phyloP scores from a whole-genome alignment of 2,888 invertebrate genomes.

The Gerris lacustris region DNA sequence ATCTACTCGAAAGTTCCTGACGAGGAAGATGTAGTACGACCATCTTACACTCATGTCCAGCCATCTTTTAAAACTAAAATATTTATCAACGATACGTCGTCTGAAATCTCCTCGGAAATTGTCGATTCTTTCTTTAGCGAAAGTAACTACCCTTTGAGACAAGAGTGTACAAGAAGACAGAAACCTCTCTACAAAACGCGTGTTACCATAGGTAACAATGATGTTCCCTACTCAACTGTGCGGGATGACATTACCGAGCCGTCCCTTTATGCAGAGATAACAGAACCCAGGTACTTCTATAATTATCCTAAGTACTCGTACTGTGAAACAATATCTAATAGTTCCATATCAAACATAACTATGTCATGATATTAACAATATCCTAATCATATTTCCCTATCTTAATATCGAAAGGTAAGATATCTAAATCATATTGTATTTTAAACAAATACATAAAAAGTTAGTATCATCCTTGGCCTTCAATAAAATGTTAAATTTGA shows the following conservation, averaged over 20 bases:
- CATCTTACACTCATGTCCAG: constrained; percentile 4
- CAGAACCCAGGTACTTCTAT: not conserved
- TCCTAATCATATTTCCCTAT: too few species aligned
- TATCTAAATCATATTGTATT: too few species aligned
- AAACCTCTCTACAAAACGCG: constrained; percentile 27
- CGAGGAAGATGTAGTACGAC: not conserved
- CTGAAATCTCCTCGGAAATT: constrained; percentile 6
- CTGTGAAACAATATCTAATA: constrained; percentile 1
- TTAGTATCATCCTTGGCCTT: too few species aligned
- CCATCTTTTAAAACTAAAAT: constrained; percentile 13
- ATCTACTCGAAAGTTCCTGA: not conserved
- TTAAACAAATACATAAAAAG: too few species aligned
- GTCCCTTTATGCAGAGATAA: constrained; percentile 8
- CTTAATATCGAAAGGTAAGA: too few species aligned
- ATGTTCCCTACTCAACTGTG: constrained; percentile 38
- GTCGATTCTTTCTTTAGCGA: constrained; percentile 4
- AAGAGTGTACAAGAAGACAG: constrained; percentile 8
- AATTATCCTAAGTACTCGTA: not conserved
- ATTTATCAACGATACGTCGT: not conserved
- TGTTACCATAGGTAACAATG: constrained; percentile 27
- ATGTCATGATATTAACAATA: not conserved
- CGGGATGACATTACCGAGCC: constrained; percentile 28
- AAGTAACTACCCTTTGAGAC: constrained; percentile 2
- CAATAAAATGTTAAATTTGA: too few species aligned
- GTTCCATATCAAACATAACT: not conserved